Conservation (phyloP, 2,113 vertebrate genomes). For the Scalopus aquaticus region DNA sequence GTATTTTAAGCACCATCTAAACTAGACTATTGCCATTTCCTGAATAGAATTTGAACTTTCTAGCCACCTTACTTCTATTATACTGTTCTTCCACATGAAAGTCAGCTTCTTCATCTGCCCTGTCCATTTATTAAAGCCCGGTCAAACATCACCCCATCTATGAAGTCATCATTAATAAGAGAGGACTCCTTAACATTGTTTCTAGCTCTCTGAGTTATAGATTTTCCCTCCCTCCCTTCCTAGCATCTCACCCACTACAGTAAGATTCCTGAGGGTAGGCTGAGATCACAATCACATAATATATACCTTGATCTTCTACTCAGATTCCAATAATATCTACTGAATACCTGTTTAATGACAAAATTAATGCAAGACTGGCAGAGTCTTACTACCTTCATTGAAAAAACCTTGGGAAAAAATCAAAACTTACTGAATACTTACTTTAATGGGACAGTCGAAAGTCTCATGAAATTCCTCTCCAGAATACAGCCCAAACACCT, state of each 20-base stretch:
- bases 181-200: neutral
- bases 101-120: neutral
- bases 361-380: neutral
- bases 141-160: neutral
- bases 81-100: neutral
- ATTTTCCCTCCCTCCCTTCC: too few relatives aligned
- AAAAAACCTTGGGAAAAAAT: neutral
- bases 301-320: neutral
- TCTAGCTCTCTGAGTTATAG: neutral
- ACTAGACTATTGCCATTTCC: neutral
- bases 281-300: too few relatives aligned
- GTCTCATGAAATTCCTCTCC: conserved; percentile 97
- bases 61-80: neutral
- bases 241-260: neutral
- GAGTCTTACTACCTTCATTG: neutral
- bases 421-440: conserved; percentile 82
- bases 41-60: conserved; percentile 36
- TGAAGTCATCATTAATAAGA: neutral
- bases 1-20: conserved; percentile 23
- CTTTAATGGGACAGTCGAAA: conserved; percentile 99
- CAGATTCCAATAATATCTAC: neutral
- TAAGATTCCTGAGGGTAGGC: too few relatives aligned
- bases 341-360: neutral
- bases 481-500: conserved; percentile 97
- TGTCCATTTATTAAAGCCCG: neutral